Percentiles rank a stretch among this genome's conserved stretches.
Evolutionary conservation across 2,113 vertebrate genomes (phyloP).

Genomic region (Sinocyclocheilus rhinocerous): DNA sequence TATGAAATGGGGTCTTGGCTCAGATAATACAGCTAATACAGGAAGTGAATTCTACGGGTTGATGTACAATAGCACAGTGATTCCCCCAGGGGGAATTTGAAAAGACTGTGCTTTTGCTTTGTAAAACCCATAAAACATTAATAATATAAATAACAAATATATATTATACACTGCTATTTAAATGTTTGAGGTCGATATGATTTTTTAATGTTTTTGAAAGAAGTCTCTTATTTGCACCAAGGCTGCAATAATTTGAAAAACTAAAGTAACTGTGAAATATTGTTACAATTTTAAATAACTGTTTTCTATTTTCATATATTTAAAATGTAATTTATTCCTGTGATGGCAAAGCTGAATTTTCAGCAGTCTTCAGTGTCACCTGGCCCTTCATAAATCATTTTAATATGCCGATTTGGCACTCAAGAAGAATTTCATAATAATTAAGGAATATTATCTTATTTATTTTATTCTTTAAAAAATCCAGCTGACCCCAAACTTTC

Average conservation of each 20-base stretch:
- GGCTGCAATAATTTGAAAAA: background rate
- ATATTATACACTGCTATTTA: background rate
- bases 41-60: constrained; percentile 19
- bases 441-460: background rate
- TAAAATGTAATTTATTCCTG: background rate
- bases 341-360: background rate
- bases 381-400: background rate
- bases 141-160: background rate
- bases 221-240: background rate
- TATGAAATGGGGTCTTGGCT: constrained; percentile 34
- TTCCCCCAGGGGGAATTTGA: background rate
- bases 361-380: background rate
- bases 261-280: background rate
- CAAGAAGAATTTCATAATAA: background rate
- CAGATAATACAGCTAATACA: constrained; percentile 35
- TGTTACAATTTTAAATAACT: background rate
- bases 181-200: background rate
- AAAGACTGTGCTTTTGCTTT: background rate
- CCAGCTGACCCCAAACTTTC: background rate
- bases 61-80: background rate
- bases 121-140: background rate
- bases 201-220: background rate
- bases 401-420: background rate
- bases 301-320: background rate
- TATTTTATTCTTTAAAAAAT: background rate